Conservation (phyloP, 2,797 vertebrate genomes). For the Onychomys leucogaster region DNA sequence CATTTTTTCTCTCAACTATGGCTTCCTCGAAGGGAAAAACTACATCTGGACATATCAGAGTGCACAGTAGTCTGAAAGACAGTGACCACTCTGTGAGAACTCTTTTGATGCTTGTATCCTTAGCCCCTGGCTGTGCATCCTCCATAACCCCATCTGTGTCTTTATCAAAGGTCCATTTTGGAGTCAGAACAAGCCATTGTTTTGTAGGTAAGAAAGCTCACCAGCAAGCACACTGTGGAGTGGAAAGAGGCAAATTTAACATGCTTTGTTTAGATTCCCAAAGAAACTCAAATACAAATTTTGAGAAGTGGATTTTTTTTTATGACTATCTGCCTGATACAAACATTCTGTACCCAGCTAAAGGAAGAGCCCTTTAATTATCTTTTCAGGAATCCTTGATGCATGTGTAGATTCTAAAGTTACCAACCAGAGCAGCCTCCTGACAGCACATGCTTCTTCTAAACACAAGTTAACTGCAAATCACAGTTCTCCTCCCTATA, state of each 20-base stretch:
- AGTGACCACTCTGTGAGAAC: background rate
- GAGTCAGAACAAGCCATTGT: background rate
- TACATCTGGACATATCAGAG: background rate
- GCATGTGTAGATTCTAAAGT: constrained; percentile 51
- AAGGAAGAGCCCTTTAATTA: constrained; percentile 68
- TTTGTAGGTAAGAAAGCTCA: background rate
- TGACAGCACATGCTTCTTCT: constrained; percentile 43
- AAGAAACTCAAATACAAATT: background rate
- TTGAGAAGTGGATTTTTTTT: background rate
- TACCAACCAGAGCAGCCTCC: background rate
- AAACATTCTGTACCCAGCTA: constrained; percentile 14
- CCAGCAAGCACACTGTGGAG: background rate
- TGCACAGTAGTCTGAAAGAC: background rate
- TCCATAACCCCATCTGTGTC: background rate
- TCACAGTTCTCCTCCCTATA: constrained; percentile 9
- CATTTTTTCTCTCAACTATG: background rate
- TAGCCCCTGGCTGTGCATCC: background rate
- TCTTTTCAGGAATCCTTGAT: constrained; percentile 67
- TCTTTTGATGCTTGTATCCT: background rate
- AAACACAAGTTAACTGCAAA: constrained; percentile 15
- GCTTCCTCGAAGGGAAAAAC: background rate
- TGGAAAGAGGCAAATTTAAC: background rate
- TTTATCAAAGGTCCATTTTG: constrained; percentile 7
- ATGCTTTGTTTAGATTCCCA: background rate
- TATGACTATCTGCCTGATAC: constrained; percentile 2